Evolutionary conservation across 2,888 invertebrate species (phyloP), one percentile per base, ranked within the genome.

Genomic region (Nephrotoma flavescens): DNA sequence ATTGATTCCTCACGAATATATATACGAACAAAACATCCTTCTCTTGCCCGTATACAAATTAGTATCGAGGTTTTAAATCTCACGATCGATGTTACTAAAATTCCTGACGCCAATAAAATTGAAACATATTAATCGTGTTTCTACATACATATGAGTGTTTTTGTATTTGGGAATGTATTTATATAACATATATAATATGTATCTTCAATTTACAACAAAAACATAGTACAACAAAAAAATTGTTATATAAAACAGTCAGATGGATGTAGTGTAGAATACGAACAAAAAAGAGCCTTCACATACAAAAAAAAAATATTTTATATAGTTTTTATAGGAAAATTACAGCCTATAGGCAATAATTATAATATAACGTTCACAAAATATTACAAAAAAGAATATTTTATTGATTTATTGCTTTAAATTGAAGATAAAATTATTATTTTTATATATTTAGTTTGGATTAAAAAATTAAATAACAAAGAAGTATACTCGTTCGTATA

Each of bases 321-420:
- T 41, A 5, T 42, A 84, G 42, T 84, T 84, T 84, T 84, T 84
- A 84, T 84, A 84, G 85, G 44, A 85, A 85, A 85, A 85, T 85
- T 44, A 85, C 83, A 83, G 86, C 88, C 88, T 87, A 86, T 87
- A 87, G 87, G 88, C 87, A 88, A 87, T 88, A 88, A 88, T 88
- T 88, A 88, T 87, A 87, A 87, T 87, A 87, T 85, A 44, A 85
- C 85, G 44, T 85, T 85, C 85, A 71, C 15, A 44, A 85, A 85
- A 83, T 83, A 41, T 41, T 83, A 41, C 41, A 83, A 84, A 42
- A 84, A 84, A 83, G 83, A 83, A 84, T 84, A 71, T 84, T 84
- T 84, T 11, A 91, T 90, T 90, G 91, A 91, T 91, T 91, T 91
- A 91, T 91, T 89, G 88, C 88, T 89, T 88, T 87, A 90, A 91